Evolutionary conservation across 2,797 vertebrate genomes (phyloP), one percentile per base, ranked within the genome.

Genomic region (Poeciliopsis gracilis): DNA sequence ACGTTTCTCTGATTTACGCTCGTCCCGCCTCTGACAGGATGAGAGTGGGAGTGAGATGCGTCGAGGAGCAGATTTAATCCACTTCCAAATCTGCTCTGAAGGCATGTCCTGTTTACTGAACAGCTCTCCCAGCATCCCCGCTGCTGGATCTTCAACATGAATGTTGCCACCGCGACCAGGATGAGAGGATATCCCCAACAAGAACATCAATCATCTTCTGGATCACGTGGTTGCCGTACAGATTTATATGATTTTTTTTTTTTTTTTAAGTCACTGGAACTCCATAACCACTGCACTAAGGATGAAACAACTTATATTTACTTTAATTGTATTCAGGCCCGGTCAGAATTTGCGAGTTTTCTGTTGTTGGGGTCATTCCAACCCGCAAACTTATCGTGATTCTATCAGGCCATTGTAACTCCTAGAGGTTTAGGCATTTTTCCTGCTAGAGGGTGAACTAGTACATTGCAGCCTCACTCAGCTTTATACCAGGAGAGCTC

Each of bases 51-150:
- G 70, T 49, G 45, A 49, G 28, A 47, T 72, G 70, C 8, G n/a
- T 72, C 43, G 47, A 72, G 16, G 15, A 72, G 15, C 70, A 33
- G 70, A 30, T 72, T 49, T 72, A 47, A 47, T 72, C 7, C 70
- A 69, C 66, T 69, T n/a, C 55, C 38, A 43, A 15, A 1, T 25
- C 66, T 5, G 38, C 36, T 67, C 20, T 41, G 20, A 69, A 43
- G 20, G 23, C 66, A 43, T 25, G 66, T 69, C 38, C 66, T 43
- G 38, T 69, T 69, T 69, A 43, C 11, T 67, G 63, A 41, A 41
- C 20, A 67, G 38, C 66, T 20, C 18, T n/a, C 61, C 15, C 38
- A 43, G 38, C 66, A n/a, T 43, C 63, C 66, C 43, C 38, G n/a
- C 11, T n/a, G 53, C 8, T 2, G 15, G 30, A 38, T 23, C 30